Conservation (phyloP, 2,113 vertebrate genomes). For the Siphamia tubifer region DNA sequence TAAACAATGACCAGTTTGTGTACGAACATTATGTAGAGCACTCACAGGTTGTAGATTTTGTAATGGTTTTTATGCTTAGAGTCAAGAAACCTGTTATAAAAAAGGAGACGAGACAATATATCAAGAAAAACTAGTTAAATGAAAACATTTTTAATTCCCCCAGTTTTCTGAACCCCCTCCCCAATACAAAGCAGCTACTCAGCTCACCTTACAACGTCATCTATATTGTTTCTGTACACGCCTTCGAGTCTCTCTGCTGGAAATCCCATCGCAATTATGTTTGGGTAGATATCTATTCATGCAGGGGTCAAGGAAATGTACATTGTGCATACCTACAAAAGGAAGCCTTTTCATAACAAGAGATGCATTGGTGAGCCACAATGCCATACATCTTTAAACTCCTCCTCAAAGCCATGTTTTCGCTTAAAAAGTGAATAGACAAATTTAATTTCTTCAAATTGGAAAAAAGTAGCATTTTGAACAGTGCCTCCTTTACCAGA, state of each 20-base stretch:
- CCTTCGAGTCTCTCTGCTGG: slow-evolving; percentile 98
- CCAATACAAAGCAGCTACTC: not conserved
- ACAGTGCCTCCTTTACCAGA: not conserved
- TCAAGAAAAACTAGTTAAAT: not conserved
- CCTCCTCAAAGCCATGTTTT: not conserved
- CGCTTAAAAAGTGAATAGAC: not conserved
- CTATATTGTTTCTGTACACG: slow-evolving; percentile 99
- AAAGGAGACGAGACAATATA: not conserved
- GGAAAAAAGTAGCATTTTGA: too few relatives aligned
- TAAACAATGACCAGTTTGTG: slow-evolving; percentile 13
- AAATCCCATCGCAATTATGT: slow-evolving; percentile 99
- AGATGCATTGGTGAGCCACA: not conserved
- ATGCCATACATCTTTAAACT: not conserved
- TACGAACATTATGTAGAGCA: slow-evolving; percentile 57
- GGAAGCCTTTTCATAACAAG: not conserved
- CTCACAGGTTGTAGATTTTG: slow-evolving; percentile 99
- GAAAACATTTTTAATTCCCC: not conserved
- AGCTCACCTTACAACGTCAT: slow-evolving; percentile 97
- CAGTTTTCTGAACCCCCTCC: not conserved
- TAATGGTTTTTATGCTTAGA: slow-evolving; percentile 99
- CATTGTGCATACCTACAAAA: not conserved
- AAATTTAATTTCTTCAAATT: not conserved
- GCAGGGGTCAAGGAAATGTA: slow-evolving; percentile 80
- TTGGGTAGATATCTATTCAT: slow-evolving; percentile 97
- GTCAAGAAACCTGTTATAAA: slow-evolving; percentile 93